These are phyloP conservation scores for Cerastis leucographa DNA, from an alignment of 2,888 invertebrate genomes.

Conservation along the genomic window DNA sequence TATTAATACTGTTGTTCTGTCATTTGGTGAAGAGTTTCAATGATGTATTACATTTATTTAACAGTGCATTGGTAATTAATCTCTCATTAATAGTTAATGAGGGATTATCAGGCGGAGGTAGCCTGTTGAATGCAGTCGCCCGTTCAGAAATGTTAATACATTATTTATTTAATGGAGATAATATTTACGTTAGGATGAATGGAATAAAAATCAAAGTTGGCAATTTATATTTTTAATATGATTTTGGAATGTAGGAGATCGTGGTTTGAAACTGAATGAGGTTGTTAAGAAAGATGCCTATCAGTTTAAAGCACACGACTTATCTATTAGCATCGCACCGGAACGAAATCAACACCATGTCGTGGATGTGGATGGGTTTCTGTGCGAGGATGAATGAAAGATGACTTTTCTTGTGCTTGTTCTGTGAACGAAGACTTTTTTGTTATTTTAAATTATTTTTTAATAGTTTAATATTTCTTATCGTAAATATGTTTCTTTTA, in stretches of 20 bases:
- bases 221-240: neutral
- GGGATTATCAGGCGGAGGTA: slow-evolving; percentile 15
- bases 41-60: slow-evolving; percentile 40
- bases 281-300: neutral
- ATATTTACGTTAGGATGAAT: neutral
- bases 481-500: too few relatives aligned
- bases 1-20: slow-evolving; percentile 8
- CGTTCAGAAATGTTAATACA: slow-evolving; percentile 16
- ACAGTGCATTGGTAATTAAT: slow-evolving; percentile 29
- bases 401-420: too few relatives aligned
- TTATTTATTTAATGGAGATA: slow-evolving; percentile 28
- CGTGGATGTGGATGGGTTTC: too few relatives aligned
- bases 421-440: too few relatives aligned
- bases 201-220: neutral
- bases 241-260: neutral
- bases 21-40: slow-evolving; percentile 19
- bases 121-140: slow-evolving; percentile 41
- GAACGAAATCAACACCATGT: neutral
- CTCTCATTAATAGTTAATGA: slow-evolving; percentile 37
- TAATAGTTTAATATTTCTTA: too few relatives aligned
- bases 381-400: too few relatives aligned
- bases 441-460: too few relatives aligned
- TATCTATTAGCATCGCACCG: neutral
- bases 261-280: neutral
- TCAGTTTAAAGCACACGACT: neutral